phyloP scores from a whole-genome alignment of 2,888 invertebrate genomes.

The Synanthedon vespiformis region DNA sequence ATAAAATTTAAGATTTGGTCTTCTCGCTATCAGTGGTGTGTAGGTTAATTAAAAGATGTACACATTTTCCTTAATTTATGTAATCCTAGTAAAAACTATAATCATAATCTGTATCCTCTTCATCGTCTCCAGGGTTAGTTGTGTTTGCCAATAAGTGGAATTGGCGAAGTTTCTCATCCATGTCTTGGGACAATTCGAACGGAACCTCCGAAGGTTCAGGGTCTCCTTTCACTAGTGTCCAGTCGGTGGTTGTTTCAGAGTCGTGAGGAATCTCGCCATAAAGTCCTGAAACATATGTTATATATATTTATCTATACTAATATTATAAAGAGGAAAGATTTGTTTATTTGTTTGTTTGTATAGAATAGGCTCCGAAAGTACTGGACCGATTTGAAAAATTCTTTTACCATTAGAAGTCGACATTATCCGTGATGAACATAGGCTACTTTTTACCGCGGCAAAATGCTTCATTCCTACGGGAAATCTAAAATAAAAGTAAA shows the following conservation, averaged over 20 bases:
- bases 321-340: too few relatives aligned
- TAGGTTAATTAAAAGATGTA: slow-evolving; percentile 4
- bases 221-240: slow-evolving; percentile 32
- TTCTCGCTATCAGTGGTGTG: too few relatives aligned
- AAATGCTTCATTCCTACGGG: too few relatives aligned
- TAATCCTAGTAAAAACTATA: slow-evolving; percentile 46
- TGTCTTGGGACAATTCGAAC: slow-evolving; percentile 27
- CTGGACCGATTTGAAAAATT: too few relatives aligned
- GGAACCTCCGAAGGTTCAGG: slow-evolving; percentile 27
- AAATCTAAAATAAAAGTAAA: too few relatives aligned
- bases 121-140: slow-evolving; percentile 26
- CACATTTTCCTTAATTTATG: slow-evolving; percentile 13
- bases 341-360: too few relatives aligned
- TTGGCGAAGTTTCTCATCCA: slow-evolving; percentile 43
- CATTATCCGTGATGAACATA: too few relatives aligned
- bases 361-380: too few relatives aligned
- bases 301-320: too few relatives aligned
- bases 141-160: slow-evolving; percentile 42
- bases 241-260: slow-evolving; percentile 38
- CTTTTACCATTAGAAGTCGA: too few relatives aligned
- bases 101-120: slow-evolving; percentile 45
- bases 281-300: too few relatives aligned
- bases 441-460: too few relatives aligned
- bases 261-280: slow-evolving; percentile 40
- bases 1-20: neutral